Conservation (phyloP, 2,797 vertebrate species). For the Fratercula arctica region DNA sequence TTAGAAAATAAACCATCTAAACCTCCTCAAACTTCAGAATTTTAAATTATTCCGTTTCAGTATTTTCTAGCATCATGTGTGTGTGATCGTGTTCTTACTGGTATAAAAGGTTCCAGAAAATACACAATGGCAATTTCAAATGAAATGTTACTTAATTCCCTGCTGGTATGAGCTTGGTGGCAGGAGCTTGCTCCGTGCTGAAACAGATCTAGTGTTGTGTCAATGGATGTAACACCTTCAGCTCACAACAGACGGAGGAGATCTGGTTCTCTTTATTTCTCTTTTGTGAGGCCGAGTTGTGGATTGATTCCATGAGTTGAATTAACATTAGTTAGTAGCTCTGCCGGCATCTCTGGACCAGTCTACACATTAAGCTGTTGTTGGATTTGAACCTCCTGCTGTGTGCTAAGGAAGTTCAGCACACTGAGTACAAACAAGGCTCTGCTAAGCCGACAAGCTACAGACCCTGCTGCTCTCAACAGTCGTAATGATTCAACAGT, state of each 20-base stretch:
- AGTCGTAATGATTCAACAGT: fast-evolving
- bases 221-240: not conserved
- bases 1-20: not conserved
- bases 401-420: not conserved
- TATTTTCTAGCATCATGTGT: not conserved
- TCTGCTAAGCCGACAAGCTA: not conserved
- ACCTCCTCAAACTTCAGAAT: not conserved
- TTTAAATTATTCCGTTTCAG: not conserved
- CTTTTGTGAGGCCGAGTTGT: not conserved
- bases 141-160: not conserved
- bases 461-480: not conserved
- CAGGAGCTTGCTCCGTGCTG: not conserved
- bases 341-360: not conserved
- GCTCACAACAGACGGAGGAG: not conserved
- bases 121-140: not conserved
- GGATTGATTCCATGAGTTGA: not conserved
- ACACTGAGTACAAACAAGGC: not conserved
- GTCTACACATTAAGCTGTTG: not conserved
- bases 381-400: not conserved
- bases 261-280: not conserved
- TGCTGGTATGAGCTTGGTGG: not conserved
- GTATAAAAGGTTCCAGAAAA: not conserved
- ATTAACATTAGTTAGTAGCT: not conserved
- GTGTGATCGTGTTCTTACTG: not conserved
- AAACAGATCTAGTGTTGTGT: not conserved